phyloP scores from a whole-genome alignment of 2,797 vertebrate genomes.

The Hypotaenidia philippensis region DNA sequence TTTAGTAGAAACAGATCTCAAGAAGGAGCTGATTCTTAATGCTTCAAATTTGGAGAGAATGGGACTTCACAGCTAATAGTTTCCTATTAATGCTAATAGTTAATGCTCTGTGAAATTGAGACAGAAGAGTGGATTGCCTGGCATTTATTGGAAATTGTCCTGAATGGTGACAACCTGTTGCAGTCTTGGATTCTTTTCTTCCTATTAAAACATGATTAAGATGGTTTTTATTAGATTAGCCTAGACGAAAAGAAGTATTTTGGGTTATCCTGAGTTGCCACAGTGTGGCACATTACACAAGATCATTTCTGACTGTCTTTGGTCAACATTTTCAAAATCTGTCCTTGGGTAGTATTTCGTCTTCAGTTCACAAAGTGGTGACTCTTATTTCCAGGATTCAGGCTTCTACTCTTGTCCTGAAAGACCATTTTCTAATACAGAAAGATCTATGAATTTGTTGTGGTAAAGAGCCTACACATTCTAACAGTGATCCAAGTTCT shows the following conservation, averaged over 20 bases:
- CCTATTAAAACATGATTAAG: background rate
- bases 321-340: background rate
- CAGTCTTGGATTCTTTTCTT: background rate
- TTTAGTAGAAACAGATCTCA: background rate
- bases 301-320: background rate
- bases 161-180: background rate
- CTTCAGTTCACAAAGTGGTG: background rate
- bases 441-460: background rate
- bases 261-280: background rate
- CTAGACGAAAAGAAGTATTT: background rate
- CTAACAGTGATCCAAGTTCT: background rate
- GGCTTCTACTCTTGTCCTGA: background rate
- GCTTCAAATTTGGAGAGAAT: background rate
- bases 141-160: background rate
- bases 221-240: background rate
- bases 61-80: background rate
- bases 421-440: background rate
- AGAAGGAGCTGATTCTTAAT: background rate
- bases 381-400: background rate
- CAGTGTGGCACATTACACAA: background rate
- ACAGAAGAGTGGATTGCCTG: background rate
- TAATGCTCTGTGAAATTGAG: background rate
- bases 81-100: background rate
- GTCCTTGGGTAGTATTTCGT: background rate
- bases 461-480: background rate